Evolutionary conservation across 2,888 invertebrate genomes (phyloP), one percentile per base, ranked within the genome.

Genomic region (Cordilura impudica): DNA sequence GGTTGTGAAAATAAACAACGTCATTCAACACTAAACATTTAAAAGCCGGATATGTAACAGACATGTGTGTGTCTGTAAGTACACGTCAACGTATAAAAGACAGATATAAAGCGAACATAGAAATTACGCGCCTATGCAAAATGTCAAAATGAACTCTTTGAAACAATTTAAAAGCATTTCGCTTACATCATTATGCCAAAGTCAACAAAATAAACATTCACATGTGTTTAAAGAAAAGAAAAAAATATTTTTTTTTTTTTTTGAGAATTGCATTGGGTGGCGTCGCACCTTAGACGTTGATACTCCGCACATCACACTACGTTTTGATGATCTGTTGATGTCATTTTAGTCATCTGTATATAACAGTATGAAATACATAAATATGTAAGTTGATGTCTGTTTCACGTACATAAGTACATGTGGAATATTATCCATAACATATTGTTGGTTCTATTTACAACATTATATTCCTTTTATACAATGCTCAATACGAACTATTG

Each of bases 1-100:
- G n/a, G n/a, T n/a, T n/a, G n/a, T n/a, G n/a, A 63, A 75, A 69
- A 63, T 49, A 75, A 49, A 56, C 39, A 39, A 16, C 45, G 39
- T 49, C 49, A 69, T 56, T 67, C 53, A 26, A 54, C 54, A 19
- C 45, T 35, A 19, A 67, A 65, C 60, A 74, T 61, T 73, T 54
- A 70, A 66, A 63, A 63, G 60, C 60, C 74, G 78, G 78, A 78
- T 78, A 78, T 74, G 60, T 31, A 66, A 61, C 53, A 70, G 70
- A 74, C 78, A 70, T 39, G 35, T 39, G 35, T 39, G 35, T n/a
- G 35, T 39, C 4, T 29, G 29, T 29, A 8, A 2, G 5, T 4
- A 4, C n/a, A 39, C 12, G 35, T 39, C 12, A 39, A 39, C 35
- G 35, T 39, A n/a, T n/a, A 1, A 26, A 26, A 26, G 6, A 4